Base-by-base conservation (phyloP, 2,113 vertebrate genomes). In the Sminthopsis crassicaudata region DNA sequence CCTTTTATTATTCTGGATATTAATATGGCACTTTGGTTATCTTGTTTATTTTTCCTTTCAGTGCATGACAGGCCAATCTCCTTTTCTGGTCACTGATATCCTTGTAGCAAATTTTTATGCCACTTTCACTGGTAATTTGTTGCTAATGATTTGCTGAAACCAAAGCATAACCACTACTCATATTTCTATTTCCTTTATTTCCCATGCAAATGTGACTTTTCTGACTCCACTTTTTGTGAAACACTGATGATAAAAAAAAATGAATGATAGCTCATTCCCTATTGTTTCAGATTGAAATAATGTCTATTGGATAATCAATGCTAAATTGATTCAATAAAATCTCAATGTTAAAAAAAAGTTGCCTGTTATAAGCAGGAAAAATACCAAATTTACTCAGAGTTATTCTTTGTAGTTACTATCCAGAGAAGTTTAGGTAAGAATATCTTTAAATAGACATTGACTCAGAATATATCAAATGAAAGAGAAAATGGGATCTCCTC, bases 381-480 rank as follows among this genome's bases (percentile, higher is more conserved):
- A 36, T 36, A 36, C 10, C 3, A n/a, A 76, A 36, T n/a, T 76
- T 76, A 76, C 3, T 3, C 36, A n/a, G 36, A 76, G 36, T 76
- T 76, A 14, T 36, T 22, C 67, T 76, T 16, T n/a, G 67, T 42
- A 16, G 3, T 12, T 76, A 16, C 19, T 76, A 76, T 42, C 67
- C 9, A 76, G 16, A 76, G 16, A 76, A 76, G 36, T 76, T 76
- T 22, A 76, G 67, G 30, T n/a, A 76, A n/a, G 1, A n/a, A 76
- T 76, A 36, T 22, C 36, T n/a, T 76, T 42, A 76, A 76, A 67
- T 3, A n/a, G 30, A 76, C 16, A 22, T 8, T n/a, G 67, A 22
- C 67, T 76, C 16, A 42, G 36, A 76, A n/a, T 76, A 76, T 42
- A 91, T 90, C 22, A 57, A 48, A 89, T 57, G 90, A 96, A 92